phyloP scores from a whole-genome alignment of 2,888 invertebrate genomes.

The Aphodius granarius region DNA sequence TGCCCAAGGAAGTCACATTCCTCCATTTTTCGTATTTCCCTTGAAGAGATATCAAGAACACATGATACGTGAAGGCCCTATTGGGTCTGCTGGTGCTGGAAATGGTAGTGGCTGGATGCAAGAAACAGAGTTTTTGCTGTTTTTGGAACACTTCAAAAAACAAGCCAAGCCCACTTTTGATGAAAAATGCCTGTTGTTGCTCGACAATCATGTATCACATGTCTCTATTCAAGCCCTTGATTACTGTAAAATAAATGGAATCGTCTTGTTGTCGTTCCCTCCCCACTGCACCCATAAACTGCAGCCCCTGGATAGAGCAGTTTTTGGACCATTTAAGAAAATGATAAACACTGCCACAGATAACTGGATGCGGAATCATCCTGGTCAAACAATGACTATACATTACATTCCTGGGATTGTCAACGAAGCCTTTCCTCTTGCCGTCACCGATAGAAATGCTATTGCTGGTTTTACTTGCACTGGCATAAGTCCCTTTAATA shows the following conservation, averaged over 20 bases:
- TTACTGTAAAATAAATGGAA: slow-evolving; percentile 44
- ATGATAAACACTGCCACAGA: neutral
- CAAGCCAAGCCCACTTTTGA: neutral
- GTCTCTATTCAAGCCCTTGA: slow-evolving; percentile 38
- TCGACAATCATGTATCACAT: slow-evolving; percentile 43
- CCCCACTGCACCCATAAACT: slow-evolving; percentile 44
- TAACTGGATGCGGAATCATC: neutral
- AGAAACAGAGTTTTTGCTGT: neutral
- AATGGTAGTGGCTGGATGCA: slow-evolving; percentile 25
- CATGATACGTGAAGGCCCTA: slow-evolving; percentile 26
- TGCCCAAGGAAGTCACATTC: neutral
- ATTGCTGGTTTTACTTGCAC: neutral
- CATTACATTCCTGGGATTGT: neutral
- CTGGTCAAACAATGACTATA: neutral
- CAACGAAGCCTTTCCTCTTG: neutral
- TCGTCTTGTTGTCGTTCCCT: slow-evolving; percentile 39
- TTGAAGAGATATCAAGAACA: slow-evolving; percentile 17
- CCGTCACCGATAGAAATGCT: neutral
- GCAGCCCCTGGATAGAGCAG: slow-evolving; percentile 42
- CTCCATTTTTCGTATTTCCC: slow-evolving; percentile 30
- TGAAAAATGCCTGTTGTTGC: slow-evolving; percentile 28
- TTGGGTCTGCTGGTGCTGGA: slow-evolving; percentile 21
- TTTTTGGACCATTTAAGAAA: neutral
- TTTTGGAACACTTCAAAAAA: neutral
- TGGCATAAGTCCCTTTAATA: neutral